Conservation (phyloP, 1,140 invertebrate genomes). For the Neodiprion virginianus region DNA sequence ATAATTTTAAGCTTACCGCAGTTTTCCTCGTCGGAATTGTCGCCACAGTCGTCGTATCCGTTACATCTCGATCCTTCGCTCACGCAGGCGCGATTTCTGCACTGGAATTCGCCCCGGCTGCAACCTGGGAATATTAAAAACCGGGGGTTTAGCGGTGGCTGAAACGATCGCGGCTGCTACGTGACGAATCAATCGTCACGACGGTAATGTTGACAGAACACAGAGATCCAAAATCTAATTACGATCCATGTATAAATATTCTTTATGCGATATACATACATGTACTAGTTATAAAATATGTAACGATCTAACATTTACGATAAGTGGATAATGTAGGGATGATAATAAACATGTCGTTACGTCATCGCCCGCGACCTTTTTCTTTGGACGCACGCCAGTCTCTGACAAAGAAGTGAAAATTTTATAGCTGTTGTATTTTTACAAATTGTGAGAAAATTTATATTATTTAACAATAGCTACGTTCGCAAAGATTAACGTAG, state of each 20-base stretch:
- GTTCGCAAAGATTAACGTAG: background rate
- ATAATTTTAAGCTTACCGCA: constrained; percentile 62
- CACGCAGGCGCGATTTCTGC: constrained; percentile 67
- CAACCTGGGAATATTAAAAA: constrained; percentile 49
- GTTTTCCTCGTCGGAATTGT: constrained; percentile 71
- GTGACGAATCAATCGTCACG: background rate
- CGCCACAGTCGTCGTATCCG: constrained; percentile 68
- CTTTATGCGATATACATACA: background rate
- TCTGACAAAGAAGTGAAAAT: background rate
- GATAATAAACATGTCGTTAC: background rate
- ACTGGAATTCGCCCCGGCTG: constrained; percentile 63
- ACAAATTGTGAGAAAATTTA: background rate
- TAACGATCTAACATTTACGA: constrained; percentile 28
- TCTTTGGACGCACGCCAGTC: background rate
- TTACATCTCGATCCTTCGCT: constrained; percentile 63
- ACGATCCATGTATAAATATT: background rate
- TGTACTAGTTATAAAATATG: constrained; percentile 26
- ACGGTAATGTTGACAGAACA: background rate
- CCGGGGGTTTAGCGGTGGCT: constrained; percentile 19
- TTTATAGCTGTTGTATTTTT: background rate
- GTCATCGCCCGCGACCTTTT: background rate
- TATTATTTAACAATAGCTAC: background rate
- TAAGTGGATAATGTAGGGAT: background rate
- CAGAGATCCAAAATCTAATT: constrained; percentile 11
- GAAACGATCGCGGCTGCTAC: background rate